Percentiles rank a stretch among this genome's conserved stretches.
phyloP scores from a whole-genome alignment of 2,113 vertebrate genomes.

The Aphelocoma coerulescens region DNA sequence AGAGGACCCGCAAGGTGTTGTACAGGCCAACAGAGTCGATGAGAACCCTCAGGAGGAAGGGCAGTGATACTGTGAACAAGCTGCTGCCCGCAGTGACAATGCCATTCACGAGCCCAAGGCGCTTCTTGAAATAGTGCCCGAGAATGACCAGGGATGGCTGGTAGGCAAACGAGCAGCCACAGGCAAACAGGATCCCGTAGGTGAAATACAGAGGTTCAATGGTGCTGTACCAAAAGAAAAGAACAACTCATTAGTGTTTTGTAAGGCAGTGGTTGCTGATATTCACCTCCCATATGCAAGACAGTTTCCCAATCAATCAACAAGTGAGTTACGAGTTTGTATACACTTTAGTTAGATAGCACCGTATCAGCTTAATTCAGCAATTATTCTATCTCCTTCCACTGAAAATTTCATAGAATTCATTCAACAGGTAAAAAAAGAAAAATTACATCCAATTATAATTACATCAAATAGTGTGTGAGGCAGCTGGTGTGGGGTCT shows the following conservation, averaged over 20 bases:
- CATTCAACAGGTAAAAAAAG: not conserved
- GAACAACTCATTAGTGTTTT: not conserved
- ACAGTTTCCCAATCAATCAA: not conserved
- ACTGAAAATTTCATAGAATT: not conserved
- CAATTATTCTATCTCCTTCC: not conserved
- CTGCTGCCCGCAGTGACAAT: constrained; percentile 96
- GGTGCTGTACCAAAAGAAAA: constrained; percentile 70
- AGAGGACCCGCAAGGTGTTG: constrained; percentile 82
- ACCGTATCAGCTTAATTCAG: not conserved
- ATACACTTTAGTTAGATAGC: not conserved
- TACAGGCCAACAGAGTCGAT: constrained; percentile 67
- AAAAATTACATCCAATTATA: not conserved
- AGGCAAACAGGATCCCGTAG: constrained; percentile 92
- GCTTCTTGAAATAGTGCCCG: constrained; percentile 95
- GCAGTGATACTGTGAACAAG: constrained; percentile 88
- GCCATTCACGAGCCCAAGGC: constrained; percentile 93
- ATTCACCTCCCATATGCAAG: not conserved
- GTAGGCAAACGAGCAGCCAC: constrained; percentile 95
- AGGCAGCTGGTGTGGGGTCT: no score
- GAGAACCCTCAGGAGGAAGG: constrained; percentile 78
- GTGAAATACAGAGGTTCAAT: constrained; percentile 91
- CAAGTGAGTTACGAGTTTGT: not conserved
- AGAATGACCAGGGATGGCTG: constrained; percentile 96
- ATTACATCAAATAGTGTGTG: not conserved
- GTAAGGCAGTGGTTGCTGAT: not conserved